Evolutionary conservation across 2,888 invertebrate genomes (phyloP).

Genomic region (Xanthorhoe designata): DNA sequence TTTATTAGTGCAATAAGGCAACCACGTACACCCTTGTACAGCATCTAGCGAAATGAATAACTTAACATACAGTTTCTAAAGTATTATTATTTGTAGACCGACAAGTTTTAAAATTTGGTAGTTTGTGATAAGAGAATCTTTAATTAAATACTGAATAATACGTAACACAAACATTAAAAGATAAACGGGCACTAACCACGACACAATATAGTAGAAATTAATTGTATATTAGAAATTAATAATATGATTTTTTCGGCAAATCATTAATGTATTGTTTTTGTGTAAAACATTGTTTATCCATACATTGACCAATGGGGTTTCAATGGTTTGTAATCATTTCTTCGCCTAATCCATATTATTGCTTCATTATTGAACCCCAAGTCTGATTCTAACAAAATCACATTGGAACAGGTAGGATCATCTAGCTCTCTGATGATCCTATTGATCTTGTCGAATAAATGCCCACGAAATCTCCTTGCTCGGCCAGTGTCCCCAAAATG

Average conservation of each 20-base stretch:
- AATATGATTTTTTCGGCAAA: neutral
- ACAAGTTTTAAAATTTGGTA: slow-evolving; percentile 27
- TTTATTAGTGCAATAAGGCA: slow-evolving; percentile 80
- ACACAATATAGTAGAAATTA: neutral
- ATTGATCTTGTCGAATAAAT: too few relatives aligned
- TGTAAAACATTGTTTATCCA: too few relatives aligned
- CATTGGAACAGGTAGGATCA: too few relatives aligned
- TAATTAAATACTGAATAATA: slow-evolving; percentile 44
- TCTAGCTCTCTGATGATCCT: too few relatives aligned
- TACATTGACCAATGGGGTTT: too few relatives aligned
- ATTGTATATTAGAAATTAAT: too few relatives aligned
- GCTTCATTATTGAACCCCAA: too few relatives aligned
- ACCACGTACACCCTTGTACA: slow-evolving; percentile 55
- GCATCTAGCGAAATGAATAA: slow-evolving; percentile 50
- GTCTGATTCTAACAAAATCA: too few relatives aligned
- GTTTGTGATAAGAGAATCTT: slow-evolving; percentile 38
- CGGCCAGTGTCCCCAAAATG: slow-evolving; percentile 18
- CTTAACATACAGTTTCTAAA: slow-evolving; percentile 46
- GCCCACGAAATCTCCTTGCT: too few relatives aligned
- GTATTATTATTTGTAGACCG: slow-evolving; percentile 25
- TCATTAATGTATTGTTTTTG: neutral
- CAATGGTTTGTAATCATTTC: too few relatives aligned
- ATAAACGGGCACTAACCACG: slow-evolving; percentile 9
- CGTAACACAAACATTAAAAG: slow-evolving; percentile 16
- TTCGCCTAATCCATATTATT: too few relatives aligned